Percentiles rank a stretch among this genome's conserved stretches.
Conservation (phyloP, 2,888 invertebrate species). For the Chloroclysta siterata region DNA sequence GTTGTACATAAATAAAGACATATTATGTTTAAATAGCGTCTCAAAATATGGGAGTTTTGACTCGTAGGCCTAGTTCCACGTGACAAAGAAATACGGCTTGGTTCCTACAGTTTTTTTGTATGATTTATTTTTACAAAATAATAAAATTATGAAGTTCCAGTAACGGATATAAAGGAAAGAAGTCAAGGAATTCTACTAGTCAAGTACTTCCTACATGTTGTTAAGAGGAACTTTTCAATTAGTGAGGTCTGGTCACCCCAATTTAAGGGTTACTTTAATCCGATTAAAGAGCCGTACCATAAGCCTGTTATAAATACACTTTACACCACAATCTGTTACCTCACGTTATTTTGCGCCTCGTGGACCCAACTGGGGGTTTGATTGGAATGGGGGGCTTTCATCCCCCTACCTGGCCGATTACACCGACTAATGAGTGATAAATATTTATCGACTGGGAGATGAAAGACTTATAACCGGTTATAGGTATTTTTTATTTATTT, state of each 20-base stretch:
- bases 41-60: too few relatives aligned
- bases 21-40: too few relatives aligned
- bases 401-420: conserved; percentile 35
- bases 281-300: conserved; percentile 45
- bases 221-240: neutral
- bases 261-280: conserved; percentile 39
- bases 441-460: conserved; percentile 52
- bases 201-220: neutral
- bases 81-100: too few relatives aligned
- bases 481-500: conserved; percentile 13
- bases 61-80: too few relatives aligned
- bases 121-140: too few relatives aligned
- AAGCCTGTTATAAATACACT: conserved; percentile 50
- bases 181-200: too few relatives aligned
- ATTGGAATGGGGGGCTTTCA: neutral
- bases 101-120: too few relatives aligned
- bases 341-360: conserved; percentile 16
- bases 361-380: conserved; percentile 4
- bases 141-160: too few relatives aligned
- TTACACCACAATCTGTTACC: conserved; percentile 46
- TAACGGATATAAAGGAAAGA: too few relatives aligned
- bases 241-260: neutral
- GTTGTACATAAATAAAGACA: too few relatives aligned
- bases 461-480: conserved; percentile 26
- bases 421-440: conserved; percentile 54